Evolutionary conservation across 1,140 invertebrate genomes (phyloP).

Genomic region (Eulimnadia texana): DNA sequence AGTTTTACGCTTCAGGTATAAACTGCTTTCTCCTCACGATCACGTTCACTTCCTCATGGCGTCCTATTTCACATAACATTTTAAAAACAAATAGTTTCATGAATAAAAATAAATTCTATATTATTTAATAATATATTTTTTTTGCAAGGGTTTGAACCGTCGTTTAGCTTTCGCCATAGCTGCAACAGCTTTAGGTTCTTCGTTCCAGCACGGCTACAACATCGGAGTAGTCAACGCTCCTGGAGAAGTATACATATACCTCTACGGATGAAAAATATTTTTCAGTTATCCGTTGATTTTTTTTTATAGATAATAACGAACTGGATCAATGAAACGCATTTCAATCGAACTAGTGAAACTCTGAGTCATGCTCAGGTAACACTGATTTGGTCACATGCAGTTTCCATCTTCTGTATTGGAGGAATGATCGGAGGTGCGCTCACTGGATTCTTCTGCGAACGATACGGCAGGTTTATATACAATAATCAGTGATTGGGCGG

Average conservation of each 20-base stretch:
- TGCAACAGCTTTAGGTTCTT: slow-evolving; percentile 64
- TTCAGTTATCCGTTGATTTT: slow-evolving; percentile 16
- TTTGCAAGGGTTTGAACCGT: slow-evolving; percentile 57
- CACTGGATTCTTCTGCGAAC: slow-evolving; percentile 58
- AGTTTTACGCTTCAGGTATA: too few species aligned
- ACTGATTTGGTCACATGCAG: slow-evolving; percentile 56
- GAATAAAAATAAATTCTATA: too few species aligned
- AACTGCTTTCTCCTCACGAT: too few species aligned
- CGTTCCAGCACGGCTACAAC: slow-evolving; percentile 89
- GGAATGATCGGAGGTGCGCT: slow-evolving; percentile 77
- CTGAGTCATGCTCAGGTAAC: slow-evolving; percentile 36
- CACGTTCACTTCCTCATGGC: too few species aligned
- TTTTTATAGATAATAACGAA: slow-evolving; percentile 48
- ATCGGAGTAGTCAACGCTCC: slow-evolving; percentile 80
- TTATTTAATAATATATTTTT: background rate
- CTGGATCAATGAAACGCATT: slow-evolving; percentile 49
- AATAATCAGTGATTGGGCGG: background rate
- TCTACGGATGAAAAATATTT: background rate
- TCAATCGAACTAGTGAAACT: slow-evolving; percentile 33
- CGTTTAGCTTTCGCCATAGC: slow-evolving; percentile 59
- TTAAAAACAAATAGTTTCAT: background rate
- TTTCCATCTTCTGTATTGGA: slow-evolving; percentile 74
- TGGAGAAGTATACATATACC: slow-evolving; percentile 41
- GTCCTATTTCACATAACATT: background rate
- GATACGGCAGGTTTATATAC: slow-evolving; percentile 36